phyloP scores from a whole-genome alignment of 2,888 invertebrate genomes.

The Xanthorhoe spadicearia region DNA sequence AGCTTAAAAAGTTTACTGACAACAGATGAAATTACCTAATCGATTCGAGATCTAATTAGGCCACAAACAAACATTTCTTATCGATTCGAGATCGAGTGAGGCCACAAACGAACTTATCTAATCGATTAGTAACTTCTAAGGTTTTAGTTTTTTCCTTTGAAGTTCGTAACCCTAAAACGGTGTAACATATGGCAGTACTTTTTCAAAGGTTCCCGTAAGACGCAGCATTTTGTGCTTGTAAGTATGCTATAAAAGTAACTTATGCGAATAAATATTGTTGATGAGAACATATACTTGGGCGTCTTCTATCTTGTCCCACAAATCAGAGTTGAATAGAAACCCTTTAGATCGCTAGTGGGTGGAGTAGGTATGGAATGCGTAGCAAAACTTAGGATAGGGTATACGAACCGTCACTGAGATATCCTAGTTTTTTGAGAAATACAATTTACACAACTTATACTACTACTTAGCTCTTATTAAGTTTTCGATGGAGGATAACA shows the following conservation, averaged over 20 bases:
- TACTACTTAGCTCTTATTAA: neutral
- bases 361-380: conserved; percentile 12
- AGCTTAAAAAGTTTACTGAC: no score
- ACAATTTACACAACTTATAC: neutral
- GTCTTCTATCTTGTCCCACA: conserved; percentile 54
- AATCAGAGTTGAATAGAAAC: conserved; percentile 63
- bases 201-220: conserved; percentile 66
- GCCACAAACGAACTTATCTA: neutral
- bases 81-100: no score
- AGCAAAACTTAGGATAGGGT: conserved; percentile 23
- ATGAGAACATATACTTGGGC: conserved; percentile 34
- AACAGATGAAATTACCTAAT: no score
- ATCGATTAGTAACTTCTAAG: neutral
- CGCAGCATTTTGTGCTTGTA: conserved; percentile 63
- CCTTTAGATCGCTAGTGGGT: conserved; percentile 9
- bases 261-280: conserved; percentile 66
- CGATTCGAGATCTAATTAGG: neutral
- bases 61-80: neutral
- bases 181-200: conserved; percentile 65
- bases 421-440: neutral
- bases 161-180: conserved; percentile 43
- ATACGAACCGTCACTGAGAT: conserved; percentile 15
- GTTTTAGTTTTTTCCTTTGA: neutral
- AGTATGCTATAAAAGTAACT: conserved; percentile 70
- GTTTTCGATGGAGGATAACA: neutral